phyloP scores from a whole-genome alignment of 2,113 vertebrate species.

The Rhipidura dahli region DNA sequence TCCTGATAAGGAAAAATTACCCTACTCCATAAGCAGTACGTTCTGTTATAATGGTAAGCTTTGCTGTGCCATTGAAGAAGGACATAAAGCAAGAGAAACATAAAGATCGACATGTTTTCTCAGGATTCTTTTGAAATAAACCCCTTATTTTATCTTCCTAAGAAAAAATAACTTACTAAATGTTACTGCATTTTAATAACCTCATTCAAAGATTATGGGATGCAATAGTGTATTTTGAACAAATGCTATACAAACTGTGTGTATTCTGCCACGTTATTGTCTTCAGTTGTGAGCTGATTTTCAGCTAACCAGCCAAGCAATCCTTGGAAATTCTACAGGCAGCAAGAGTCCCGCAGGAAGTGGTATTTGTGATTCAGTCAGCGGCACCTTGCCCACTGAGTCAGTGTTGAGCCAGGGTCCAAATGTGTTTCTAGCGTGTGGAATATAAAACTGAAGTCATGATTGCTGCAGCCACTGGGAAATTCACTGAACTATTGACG shows the following conservation, averaged over 20 bases:
- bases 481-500: slow-evolving; percentile 19
- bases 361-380: slow-evolving; percentile 43
- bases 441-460: slow-evolving; percentile 13
- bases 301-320: neutral
- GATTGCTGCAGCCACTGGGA: neutral
- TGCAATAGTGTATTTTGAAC: neutral
- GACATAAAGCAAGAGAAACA: neutral
- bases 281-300: neutral
- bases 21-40: neutral
- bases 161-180: neutral
- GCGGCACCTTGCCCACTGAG: slow-evolving; percentile 54
- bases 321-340: neutral
- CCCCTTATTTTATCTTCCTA: neutral
- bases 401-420: slow-evolving; percentile 41
- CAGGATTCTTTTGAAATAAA: neutral
- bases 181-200: neutral
- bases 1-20: neutral
- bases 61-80: neutral
- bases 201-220: neutral
- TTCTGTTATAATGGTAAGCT: neutral
- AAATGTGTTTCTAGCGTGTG: neutral
- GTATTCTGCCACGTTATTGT: neutral
- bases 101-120: neutral
- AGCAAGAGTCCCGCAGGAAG: slow-evolving; percentile 29
- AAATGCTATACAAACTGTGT: neutral